Conservation (phyloP, 2,797 vertebrate genomes). For the Fringilla coelebs region DNA sequence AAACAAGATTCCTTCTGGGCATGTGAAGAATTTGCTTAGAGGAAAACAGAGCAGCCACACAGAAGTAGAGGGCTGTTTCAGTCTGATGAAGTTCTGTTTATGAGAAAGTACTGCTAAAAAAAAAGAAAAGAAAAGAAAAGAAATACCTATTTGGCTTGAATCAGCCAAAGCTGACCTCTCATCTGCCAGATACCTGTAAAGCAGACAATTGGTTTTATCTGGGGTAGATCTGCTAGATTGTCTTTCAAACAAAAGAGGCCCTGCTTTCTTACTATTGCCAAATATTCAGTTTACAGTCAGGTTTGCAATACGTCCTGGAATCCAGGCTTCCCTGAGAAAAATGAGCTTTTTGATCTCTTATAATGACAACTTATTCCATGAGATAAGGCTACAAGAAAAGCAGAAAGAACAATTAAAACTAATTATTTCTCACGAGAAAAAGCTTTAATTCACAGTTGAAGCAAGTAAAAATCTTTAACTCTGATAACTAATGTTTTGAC, state of each 20-base stretch:
- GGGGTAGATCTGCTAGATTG: neutral
- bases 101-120: neutral
- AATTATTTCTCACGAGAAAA: neutral
- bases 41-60: slow-evolving; percentile 40
- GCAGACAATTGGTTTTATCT: slow-evolving; percentile 5
- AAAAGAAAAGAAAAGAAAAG: neutral
- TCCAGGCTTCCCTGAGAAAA: neutral
- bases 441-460: neutral
- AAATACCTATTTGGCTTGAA: neutral
- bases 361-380: neutral
- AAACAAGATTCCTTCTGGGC: slow-evolving; percentile 62
- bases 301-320: neutral
- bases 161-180: neutral
- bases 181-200: neutral
- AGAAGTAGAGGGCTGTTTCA: neutral
- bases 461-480: slow-evolving; percentile 19
- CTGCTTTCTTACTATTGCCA: slow-evolving; percentile 1
- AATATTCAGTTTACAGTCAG: slow-evolving; percentile 13
- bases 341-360: neutral
- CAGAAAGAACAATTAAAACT: slow-evolving; percentile 17
- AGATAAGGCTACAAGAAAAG: neutral
- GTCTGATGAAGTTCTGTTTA: slow-evolving; percentile 18
- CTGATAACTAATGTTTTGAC: neutral
- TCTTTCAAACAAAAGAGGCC: slow-evolving; percentile 1
- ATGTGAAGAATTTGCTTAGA: slow-evolving; percentile 52